Evolutionary conservation across 2,797 vertebrate genomes (phyloP).

Genomic region (Danionella dracula): DNA sequence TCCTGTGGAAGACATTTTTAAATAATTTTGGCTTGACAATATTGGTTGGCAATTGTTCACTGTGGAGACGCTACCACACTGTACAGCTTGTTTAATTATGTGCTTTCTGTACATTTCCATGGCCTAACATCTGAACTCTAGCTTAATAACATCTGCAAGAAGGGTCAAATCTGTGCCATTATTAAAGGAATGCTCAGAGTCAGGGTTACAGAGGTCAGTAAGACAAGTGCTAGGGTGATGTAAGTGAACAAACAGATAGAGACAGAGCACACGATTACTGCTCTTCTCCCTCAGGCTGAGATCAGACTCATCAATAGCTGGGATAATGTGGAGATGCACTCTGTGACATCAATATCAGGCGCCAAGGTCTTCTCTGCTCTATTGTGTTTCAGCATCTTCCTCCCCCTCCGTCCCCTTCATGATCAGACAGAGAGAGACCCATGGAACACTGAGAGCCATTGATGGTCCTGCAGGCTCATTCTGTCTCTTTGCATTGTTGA

Average conservation of each 20-base stretch:
- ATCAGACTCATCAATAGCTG: slow-evolving; percentile 60
- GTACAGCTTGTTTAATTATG: too few relatives aligned
- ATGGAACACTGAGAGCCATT: slow-evolving; percentile 50
- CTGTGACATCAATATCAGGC: slow-evolving; percentile 37
- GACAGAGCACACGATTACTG: slow-evolving; percentile 35
- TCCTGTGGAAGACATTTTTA: too few relatives aligned
- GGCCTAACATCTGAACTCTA: neutral
- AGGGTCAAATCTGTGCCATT: neutral
- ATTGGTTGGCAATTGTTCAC: too few relatives aligned
- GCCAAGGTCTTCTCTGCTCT: slow-evolving; percentile 48
- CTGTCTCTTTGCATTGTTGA: slow-evolving; percentile 46
- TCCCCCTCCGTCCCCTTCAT: neutral
- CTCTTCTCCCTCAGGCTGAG: slow-evolving; percentile 9
- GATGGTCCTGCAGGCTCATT: slow-evolving; percentile 30
- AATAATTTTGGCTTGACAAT: too few relatives aligned
- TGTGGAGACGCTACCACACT: too few relatives aligned
- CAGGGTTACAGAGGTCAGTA: neutral
- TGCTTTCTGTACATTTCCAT: too few relatives aligned
- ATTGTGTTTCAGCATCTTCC: slow-evolving; percentile 44
- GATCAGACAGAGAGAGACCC: slow-evolving; percentile 38
- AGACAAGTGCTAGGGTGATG: neutral
- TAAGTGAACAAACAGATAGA: neutral
- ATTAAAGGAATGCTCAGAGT: neutral
- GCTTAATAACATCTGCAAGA: neutral
- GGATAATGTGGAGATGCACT: slow-evolving; percentile 56